Evolutionary conservation across 2,113 vertebrate genomes (phyloP).

Genomic region (Chelonoidis abingdonii): DNA sequence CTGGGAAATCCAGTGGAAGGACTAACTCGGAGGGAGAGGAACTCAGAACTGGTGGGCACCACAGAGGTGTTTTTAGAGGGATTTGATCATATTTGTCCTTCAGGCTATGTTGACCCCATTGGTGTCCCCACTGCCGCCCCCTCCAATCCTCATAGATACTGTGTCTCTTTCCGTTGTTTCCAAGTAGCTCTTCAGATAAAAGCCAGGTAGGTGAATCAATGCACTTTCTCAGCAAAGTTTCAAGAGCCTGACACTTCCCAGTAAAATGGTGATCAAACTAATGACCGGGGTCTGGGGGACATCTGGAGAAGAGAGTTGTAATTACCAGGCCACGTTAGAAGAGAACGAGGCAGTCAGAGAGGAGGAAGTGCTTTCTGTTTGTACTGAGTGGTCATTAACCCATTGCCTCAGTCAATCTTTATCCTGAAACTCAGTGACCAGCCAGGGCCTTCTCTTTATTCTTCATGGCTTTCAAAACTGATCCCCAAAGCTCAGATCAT

Average conservation of each 20-base stretch:
- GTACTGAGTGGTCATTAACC: neutral
- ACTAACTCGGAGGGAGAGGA: neutral
- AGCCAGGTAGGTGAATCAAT: neutral
- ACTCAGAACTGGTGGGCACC: neutral
- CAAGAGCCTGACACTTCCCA: neutral
- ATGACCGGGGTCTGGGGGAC: neutral
- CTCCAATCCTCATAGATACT: neutral
- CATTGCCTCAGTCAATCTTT: neutral
- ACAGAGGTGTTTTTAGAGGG: neutral
- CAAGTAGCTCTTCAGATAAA: neutral
- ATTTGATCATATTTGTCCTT: neutral
- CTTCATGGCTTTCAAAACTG: neutral
- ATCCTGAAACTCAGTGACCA: neutral
- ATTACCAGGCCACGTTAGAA: neutral
- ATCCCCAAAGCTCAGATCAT: neutral
- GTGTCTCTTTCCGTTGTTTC: neutral
- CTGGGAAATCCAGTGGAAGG: neutral
- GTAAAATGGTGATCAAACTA: neutral
- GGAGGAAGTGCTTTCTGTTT: neutral
- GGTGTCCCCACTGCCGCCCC: neutral
- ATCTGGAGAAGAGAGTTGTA: neutral
- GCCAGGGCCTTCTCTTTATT: neutral
- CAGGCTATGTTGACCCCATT: neutral
- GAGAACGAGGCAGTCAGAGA: neutral
- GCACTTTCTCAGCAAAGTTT: neutral